Evolutionary conservation across 1,140 invertebrate species (phyloP), one percentile per base, ranked within the genome.

Genomic region (Phenacoccus solenopsis): DNA sequence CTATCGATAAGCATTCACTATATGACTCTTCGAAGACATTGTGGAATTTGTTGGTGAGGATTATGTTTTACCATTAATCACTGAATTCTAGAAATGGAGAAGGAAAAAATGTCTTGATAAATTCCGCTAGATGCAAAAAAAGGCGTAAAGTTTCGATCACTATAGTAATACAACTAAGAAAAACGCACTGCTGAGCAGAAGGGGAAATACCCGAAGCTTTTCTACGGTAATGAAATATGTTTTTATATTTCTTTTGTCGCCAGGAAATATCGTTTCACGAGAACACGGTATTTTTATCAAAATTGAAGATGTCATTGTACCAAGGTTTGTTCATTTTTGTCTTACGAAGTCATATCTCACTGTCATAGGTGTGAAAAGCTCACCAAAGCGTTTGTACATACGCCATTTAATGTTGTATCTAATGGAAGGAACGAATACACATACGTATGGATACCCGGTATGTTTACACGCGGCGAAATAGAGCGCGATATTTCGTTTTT

Each of bases 181-280:
- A n/a, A n/a, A n/a, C n/a, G n/a, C n/a, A n/a, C n/a, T n/a, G 4
- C 20, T 49, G 38, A 49, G 20, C 38, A 49, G 20, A 49, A 49
- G 20, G 20, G 38, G 5, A 49, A 49, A 49, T 49, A 49, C n/a
- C n/a, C n/a, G n/a, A n/a, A n/a, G n/a, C n/a, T n/a, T n/a, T n/a
- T n/a, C n/a, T n/a, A n/a, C n/a, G n/a, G n/a, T 49, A 49, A 49
- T 49, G 38, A 49, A 49, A 49, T 49, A 49, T 49, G 38, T 49
- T 49, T 49, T 49, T 49, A 49, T 49, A 49, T 49, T 49, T 49
- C 3, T 49, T 49, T 49, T 49, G 38, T 49, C 38, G 38, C 13
- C 5, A 49, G 38, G 20, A 49, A 49, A 49, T 49, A 49, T 49
- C 38, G 38, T 49, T 49, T 49, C 5, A n/a, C 16, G n/a, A 49